A percentile compares a stretch with the other conserved stretches of the same genome.
Conservation (phyloP, 2,888 invertebrate genomes). For the Stramonita haemastoma region DNA sequence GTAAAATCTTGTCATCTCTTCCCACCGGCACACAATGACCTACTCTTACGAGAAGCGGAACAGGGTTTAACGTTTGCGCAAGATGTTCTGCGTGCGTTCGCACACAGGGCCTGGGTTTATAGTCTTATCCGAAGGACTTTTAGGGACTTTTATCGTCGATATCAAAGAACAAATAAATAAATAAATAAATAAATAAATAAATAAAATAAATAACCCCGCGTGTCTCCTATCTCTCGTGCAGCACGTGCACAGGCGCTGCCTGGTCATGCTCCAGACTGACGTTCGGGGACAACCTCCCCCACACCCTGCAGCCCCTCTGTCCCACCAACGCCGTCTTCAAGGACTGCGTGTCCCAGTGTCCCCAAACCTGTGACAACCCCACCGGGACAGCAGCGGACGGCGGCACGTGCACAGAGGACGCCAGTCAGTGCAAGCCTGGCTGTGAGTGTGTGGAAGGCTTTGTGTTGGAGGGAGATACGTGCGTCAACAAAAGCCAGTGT, state of each 20-base stretch:
- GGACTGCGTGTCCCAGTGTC: slow-evolving; percentile 85
- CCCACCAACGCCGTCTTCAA: slow-evolving; percentile 81
- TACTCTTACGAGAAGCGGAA: no score
- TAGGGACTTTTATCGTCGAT: no score
- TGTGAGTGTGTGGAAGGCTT: slow-evolving; percentile 82
- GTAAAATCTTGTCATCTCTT: no score
- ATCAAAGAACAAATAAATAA: no score
- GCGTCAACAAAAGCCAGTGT: slow-evolving; percentile 86
- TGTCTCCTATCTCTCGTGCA: slow-evolving; percentile 44
- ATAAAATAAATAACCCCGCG: no score
- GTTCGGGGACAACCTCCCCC: slow-evolving; percentile 26
- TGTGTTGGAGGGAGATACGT: slow-evolving; percentile 77
- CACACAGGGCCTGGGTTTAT: no score
- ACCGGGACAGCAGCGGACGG: slow-evolving; percentile 76
- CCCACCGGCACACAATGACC: no score
- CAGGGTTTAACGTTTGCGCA: no score
- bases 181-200: no score
- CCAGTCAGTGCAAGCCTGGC: slow-evolving; percentile 55
- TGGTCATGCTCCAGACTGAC: slow-evolving; percentile 59
- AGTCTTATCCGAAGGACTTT: no score
- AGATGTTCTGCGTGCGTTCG: no score
- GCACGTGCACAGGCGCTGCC: slow-evolving; percentile 62
- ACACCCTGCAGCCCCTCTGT: slow-evolving; percentile 52
- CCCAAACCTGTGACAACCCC: slow-evolving; percentile 91
- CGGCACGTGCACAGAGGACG: slow-evolving; percentile 79